These are phyloP conservation scores for Galaxias olidus DNA, from an alignment of 2,797 vertebrate species.

Conservation along the genomic window DNA sequence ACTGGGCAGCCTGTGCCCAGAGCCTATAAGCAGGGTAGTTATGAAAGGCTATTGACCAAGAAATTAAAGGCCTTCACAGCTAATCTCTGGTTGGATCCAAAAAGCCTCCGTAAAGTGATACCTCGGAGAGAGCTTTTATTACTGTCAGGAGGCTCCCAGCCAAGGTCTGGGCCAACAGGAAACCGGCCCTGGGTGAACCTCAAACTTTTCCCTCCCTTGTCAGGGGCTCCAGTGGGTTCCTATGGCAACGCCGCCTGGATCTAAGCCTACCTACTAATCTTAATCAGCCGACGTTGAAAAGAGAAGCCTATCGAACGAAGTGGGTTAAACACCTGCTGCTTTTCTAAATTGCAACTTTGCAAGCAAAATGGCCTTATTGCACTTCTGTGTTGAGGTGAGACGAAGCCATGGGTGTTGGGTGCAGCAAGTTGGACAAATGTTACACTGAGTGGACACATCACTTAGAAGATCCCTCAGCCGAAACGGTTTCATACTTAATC, in stretches of 20 bases:
- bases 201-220: slow-evolving; percentile 27
- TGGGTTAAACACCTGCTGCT: slow-evolving; percentile 28
- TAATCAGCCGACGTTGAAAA: slow-evolving; percentile 23
- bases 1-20: neutral
- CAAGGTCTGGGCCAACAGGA: slow-evolving; percentile 28
- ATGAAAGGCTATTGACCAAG: slow-evolving; percentile 12
- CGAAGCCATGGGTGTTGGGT: neutral
- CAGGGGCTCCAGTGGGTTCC: slow-evolving; percentile 31
- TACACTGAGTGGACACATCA: too few species aligned
- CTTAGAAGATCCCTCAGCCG: too few species aligned
- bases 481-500: neutral
- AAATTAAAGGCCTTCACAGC: slow-evolving; percentile 52
- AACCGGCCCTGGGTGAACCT: slow-evolving; percentile 40
- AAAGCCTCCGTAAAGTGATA: slow-evolving; percentile 23
- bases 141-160: slow-evolving; percentile 2
- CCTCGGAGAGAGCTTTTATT: neutral
- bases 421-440: too few species aligned
- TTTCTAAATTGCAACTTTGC: slow-evolving; percentile 26
- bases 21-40: neutral
- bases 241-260: slow-evolving; percentile 48
- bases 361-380: slow-evolving; percentile 15
- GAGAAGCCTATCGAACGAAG: slow-evolving; percentile 10
- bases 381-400: neutral
- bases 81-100: neutral
- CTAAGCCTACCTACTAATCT: slow-evolving; percentile 33